Evolutionary conservation across 2,888 invertebrate species (phyloP).

Genomic region (Eupelmus urozonus): DNA sequence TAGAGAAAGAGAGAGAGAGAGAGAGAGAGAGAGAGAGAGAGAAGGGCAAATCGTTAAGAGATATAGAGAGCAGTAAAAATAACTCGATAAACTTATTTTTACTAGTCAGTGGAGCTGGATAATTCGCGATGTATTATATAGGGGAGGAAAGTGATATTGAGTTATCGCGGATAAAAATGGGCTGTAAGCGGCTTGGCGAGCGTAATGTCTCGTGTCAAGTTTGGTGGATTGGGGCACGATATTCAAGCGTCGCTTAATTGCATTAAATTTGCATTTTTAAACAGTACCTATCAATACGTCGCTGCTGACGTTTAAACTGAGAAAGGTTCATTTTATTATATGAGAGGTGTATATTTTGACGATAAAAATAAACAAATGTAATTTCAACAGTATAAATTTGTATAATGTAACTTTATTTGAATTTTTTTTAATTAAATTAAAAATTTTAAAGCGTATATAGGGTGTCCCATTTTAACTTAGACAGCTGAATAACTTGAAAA

Average conservation of each 20-base stretch:
- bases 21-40: neutral
- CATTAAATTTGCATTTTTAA: conserved; percentile 2
- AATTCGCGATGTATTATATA: neutral
- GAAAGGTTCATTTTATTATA: neutral
- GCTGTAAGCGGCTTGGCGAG: conserved; percentile 1
- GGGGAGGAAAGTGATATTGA: neutral
- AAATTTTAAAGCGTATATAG: too few relatives aligned
- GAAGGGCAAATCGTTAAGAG: neutral
- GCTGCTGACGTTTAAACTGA: neutral
- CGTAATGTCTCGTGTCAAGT: neutral
- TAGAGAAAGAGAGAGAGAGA: neutral
- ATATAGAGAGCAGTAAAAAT: conserved; percentile 1
- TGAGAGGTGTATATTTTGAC: neutral
- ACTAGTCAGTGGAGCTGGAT: neutral
- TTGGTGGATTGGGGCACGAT: neutral
- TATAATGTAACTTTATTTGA: too few relatives aligned
- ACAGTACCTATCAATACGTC: neutral
- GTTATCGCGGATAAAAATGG: too few relatives aligned
- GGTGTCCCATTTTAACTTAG: neutral
- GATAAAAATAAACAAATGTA: neutral
- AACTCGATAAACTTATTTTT: conserved; percentile 45
- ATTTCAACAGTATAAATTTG: too few relatives aligned
- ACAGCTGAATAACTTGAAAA: too few relatives aligned
- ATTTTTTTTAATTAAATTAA: too few relatives aligned
- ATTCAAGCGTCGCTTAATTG: conserved; percentile 17